Conservation (phyloP, 2,797 vertebrate genomes). For the Pogoniulus pusillus region DNA sequence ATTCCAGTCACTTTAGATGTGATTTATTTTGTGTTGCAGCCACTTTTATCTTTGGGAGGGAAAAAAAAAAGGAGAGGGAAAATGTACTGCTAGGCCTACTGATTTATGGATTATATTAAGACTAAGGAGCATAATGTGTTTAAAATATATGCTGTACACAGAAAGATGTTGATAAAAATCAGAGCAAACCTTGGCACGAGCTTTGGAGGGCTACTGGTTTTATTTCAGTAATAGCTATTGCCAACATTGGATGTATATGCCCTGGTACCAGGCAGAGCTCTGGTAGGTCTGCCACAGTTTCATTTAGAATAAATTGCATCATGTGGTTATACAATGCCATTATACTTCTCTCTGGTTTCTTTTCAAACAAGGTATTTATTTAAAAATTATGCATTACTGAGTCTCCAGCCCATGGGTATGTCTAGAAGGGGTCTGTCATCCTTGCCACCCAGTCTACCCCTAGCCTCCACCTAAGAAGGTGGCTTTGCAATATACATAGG, state of each 20-base stretch:
- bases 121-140: not conserved
- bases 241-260: not conserved
- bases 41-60: not conserved
- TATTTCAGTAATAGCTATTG: not conserved
- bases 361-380: not conserved
- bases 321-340: not conserved
- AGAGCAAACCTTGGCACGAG: not conserved
- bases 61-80: not conserved
- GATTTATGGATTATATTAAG: not conserved
- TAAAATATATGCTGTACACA: not conserved
- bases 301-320: not conserved
- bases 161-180: not conserved
- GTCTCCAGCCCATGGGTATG: not conserved
- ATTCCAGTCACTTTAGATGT: not conserved
- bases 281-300: not conserved
- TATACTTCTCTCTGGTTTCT: not conserved
- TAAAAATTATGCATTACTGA: slow-evolving; percentile 3
- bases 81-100: not conserved
- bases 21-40: not conserved
- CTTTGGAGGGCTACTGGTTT: not conserved
- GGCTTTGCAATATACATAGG: not conserved
- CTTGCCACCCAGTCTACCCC: not conserved
- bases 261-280: not conserved
- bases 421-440: not conserved
- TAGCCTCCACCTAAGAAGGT: not conserved